These are phyloP conservation scores for Pocillopora damicornis DNA, from an alignment of 64 coral and sea anemone species.

Conservation along the genomic window DNA sequence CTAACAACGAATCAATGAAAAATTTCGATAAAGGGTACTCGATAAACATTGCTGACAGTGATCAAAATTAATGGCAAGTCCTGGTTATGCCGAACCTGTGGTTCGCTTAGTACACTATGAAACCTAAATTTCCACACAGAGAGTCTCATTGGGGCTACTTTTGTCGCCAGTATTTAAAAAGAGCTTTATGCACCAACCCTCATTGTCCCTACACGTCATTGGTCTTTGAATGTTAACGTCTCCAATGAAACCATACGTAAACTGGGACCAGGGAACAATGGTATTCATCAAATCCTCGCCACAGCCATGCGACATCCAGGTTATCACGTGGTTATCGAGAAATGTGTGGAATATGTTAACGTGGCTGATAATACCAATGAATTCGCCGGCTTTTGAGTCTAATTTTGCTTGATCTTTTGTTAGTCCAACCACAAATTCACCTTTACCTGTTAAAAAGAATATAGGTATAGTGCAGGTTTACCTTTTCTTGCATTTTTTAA, in stretches of 20 bases:
- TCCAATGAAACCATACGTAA: constrained; percentile 11
- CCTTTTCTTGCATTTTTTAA: not conserved
- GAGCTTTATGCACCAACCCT: not conserved
- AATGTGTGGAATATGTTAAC: constrained; percentile 22
- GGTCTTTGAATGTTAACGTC: not conserved
- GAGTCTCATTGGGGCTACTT: not conserved
- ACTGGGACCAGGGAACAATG: constrained; percentile 22
- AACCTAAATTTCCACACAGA: not conserved
- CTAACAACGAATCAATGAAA: no score
- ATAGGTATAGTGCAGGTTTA: not conserved
- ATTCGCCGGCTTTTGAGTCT: constrained; percentile 22
- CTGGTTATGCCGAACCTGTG: no score
- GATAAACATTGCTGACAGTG: no score
- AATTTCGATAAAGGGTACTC: no score
- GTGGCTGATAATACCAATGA: constrained; percentile 37
- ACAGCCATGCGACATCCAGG: constrained; percentile 21
- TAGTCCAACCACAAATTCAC: constrained; percentile 49
- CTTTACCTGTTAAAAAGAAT: constrained; percentile 16
- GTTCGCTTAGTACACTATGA: no score
- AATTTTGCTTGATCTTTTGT: constrained; percentile 11
- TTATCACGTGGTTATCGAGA: not conserved
- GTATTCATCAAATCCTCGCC: not conserved
- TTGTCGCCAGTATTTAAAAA: not conserved
- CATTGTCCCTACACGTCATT: constrained; percentile 12
- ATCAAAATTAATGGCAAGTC: no score